Percentiles rank a stretch among this genome's conserved stretches.
Evolutionary conservation across 2,888 invertebrate genomes (phyloP).

Genomic region (Electrophaes corylata): DNA sequence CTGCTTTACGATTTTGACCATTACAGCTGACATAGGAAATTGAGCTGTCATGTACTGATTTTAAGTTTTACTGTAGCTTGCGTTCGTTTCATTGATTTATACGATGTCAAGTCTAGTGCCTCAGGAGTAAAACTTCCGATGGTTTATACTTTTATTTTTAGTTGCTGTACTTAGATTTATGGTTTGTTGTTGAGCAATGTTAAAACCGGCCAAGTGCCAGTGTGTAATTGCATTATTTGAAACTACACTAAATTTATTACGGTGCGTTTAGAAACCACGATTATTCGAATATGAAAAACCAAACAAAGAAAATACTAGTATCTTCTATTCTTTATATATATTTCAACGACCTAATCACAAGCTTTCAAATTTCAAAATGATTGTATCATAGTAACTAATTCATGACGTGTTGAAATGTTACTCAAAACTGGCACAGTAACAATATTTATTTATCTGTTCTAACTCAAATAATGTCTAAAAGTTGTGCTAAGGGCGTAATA

Average conservation of each 20-base stretch:
- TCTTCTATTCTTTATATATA: too few species aligned
- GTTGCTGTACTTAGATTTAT: slow-evolving; percentile 60
- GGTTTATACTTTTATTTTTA: slow-evolving; percentile 30
- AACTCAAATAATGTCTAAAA: not conserved
- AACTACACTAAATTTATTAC: slow-evolving; percentile 30
- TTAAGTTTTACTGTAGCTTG: slow-evolving; percentile 3
- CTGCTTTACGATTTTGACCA: not conserved
- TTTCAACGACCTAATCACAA: too few species aligned
- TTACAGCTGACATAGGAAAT: not conserved
- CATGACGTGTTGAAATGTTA: too few species aligned
- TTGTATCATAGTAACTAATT: too few species aligned
- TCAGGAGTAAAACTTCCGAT: slow-evolving; percentile 2
- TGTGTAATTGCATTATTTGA: slow-evolving; percentile 28
- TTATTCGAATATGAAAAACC: slow-evolving; percentile 12
- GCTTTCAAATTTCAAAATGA: too few species aligned
- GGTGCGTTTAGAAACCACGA: slow-evolving; percentile 9
- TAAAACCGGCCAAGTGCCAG: slow-evolving; percentile 34
- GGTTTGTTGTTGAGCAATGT: slow-evolving; percentile 51
- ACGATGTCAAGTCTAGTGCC: not conserved
- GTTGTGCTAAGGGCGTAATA: not conserved
- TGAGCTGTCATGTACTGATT: not conserved
- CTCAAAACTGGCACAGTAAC: too few species aligned
- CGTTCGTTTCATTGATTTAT: not conserved
- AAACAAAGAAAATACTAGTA: too few species aligned
- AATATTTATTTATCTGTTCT: not conserved